Conservation (phyloP, 2,888 invertebrate genomes). For the Norana najaformis region DNA sequence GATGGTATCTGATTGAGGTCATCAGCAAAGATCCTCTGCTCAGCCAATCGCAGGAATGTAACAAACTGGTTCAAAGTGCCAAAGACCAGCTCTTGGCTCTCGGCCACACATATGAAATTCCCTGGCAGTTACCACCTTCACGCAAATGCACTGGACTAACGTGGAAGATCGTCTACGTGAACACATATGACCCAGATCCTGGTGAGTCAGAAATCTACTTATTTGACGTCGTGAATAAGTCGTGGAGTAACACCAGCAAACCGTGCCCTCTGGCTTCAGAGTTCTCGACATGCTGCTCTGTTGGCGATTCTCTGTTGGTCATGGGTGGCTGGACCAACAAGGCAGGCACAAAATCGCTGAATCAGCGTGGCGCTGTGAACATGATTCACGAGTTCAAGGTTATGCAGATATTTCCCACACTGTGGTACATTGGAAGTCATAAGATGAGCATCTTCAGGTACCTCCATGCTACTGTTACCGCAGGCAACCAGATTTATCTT, state of each 20-base stretch:
- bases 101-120: slow-evolving; percentile 47
- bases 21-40: slow-evolving; percentile 43
- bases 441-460: slow-evolving; percentile 44
- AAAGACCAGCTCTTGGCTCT: slow-evolving; percentile 47
- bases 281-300: slow-evolving; percentile 43
- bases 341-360: slow-evolving; percentile 40
- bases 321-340: slow-evolving; percentile 45
- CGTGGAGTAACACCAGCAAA: slow-evolving; percentile 46
- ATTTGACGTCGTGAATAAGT: slow-evolving; percentile 46
- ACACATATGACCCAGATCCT: slow-evolving; percentile 42
- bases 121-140: slow-evolving; percentile 46
- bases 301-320: slow-evolving; percentile 42
- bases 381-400: slow-evolving; percentile 46
- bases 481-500: slow-evolving; percentile 40
- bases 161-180: slow-evolving; percentile 42
- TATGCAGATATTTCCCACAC: slow-evolving; percentile 46
- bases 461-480: slow-evolving; percentile 42
- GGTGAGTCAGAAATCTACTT: slow-evolving; percentile 41
- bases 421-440: slow-evolving; percentile 46
- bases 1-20: slow-evolving; percentile 46
- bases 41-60: slow-evolving; percentile 30
- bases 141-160: slow-evolving; percentile 44
- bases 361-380: slow-evolving; percentile 44
- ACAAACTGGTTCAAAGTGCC: slow-evolving; percentile 39
- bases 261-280: slow-evolving; percentile 45